These are phyloP conservation scores for Lonchura striata DNA, from an alignment of 2,113 vertebrate species.

Conservation along the genomic window DNA sequence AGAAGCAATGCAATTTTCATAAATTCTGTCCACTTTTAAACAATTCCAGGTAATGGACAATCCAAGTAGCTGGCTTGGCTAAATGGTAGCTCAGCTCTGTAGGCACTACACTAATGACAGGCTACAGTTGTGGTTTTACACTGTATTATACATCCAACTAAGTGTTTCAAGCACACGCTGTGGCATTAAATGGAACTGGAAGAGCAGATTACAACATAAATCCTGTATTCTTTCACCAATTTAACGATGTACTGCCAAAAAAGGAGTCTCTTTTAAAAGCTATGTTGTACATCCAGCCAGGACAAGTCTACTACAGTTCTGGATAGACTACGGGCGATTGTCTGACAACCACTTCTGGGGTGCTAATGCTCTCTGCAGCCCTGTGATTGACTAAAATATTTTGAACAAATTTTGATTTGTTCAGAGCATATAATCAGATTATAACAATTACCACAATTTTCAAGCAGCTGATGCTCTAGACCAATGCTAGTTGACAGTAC, in stretches of 20 bases:
- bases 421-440: background rate
- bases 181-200: background rate
- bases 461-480: conserved; percentile 26
- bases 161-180: background rate
- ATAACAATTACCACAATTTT: conserved; percentile 25
- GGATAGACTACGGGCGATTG: background rate
- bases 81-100: background rate
- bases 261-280: conserved; percentile 10
- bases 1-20: background rate
- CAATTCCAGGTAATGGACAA: background rate
- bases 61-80: background rate
- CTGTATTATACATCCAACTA: background rate
- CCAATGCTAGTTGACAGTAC: conserved; percentile 15
- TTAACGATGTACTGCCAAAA: background rate
- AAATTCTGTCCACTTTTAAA: background rate
- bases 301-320: background rate
- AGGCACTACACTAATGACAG: background rate
- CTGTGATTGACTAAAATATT: background rate
- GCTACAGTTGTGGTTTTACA: conserved; percentile 6
- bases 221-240: background rate
- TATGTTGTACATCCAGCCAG: background rate
- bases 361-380: background rate
- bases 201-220: conserved; percentile 17
- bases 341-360: background rate
- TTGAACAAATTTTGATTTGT: conserved; percentile 15